Base-by-base conservation (phyloP, 2,113 vertebrate species). In the Calcarius ornatus region DNA sequence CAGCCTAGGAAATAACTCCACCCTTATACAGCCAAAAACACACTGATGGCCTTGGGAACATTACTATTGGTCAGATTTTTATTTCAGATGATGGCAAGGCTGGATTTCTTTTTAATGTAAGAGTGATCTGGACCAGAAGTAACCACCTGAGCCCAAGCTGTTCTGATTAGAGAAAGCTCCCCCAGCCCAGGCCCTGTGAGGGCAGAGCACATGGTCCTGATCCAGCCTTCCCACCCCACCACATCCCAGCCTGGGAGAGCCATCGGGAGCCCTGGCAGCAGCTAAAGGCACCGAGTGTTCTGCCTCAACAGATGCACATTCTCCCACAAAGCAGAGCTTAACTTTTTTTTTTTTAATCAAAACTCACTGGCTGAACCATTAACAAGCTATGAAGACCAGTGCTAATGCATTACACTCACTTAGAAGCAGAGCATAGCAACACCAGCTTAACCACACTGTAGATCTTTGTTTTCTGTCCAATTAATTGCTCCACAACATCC, bases 341-440 rank as follows among this genome's bases (percentile, higher is more conserved):
- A 75, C 24, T 25, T 73, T 54, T 81, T 80, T 40, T 37, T 57
- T 59, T 54, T 42, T 2, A 42, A 15, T 66, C 53, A 70, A 40
- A 92, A 71, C 50, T 45, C 54, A 16, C 47, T 21, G 65, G 69
- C 69, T 81, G 83, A 56, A 63, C 56, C 33, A 38, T 81, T 64
- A 75, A 69, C 50, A 80, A 3, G 11, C 79, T 73, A 40, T 33
- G 43, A 80, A 83, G 71, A 90, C 38, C 95, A 88, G 30, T 70
- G 47, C 82, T 93, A 97, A 94, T 83, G 90, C 92, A 92, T 93
- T 96, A 94, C 88, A 78, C 59, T 90, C 92, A 90, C 91, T 90
- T 6, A 54, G 2, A 88, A 83, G 72, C 71, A 68, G 53, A 96
- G 47, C 80, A 81, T 8, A 77, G 51, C 68, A 92, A 75, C 83